These are phyloP conservation scores for Drosophila formosana DNA, from an alignment of 2,888 invertebrate genomes.

Conservation along the genomic window DNA sequence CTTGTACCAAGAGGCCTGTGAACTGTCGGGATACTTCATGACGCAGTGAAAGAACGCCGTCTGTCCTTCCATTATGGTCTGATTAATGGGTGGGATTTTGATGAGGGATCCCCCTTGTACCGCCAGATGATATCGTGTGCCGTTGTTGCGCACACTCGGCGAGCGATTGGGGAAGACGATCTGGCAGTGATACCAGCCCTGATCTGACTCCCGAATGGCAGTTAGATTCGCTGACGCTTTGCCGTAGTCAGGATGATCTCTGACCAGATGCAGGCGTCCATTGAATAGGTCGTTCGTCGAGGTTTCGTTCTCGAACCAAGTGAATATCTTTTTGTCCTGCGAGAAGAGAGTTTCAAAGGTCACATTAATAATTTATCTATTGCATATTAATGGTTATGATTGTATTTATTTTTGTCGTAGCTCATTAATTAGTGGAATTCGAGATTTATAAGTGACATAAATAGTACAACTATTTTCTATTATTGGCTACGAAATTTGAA, in stretches of 20 bases:
- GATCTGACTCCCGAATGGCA: slow-evolving; percentile 94
- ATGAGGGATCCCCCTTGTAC: slow-evolving; percentile 96
- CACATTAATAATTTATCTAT: too few relatives aligned
- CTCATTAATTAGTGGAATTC: too few relatives aligned
- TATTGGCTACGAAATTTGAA: too few relatives aligned
- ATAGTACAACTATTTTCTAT: too few relatives aligned
- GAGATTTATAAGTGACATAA: too few relatives aligned
- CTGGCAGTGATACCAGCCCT: slow-evolving; percentile 96
- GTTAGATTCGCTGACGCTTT: slow-evolving; percentile 92
- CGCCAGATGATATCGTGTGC: slow-evolving; percentile 94
- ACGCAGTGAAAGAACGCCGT: slow-evolving; percentile 93
- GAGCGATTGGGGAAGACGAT: slow-evolving; percentile 94
- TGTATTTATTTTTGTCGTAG: too few relatives aligned
- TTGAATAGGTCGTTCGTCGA: slow-evolving; percentile 89
- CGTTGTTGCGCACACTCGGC: slow-evolving; percentile 94
- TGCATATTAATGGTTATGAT: too few relatives aligned
- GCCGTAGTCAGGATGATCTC: slow-evolving; percentile 86
- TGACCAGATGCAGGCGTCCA: slow-evolving; percentile 90
- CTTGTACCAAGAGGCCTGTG: slow-evolving; percentile 88
- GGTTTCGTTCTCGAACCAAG: slow-evolving; percentile 91
- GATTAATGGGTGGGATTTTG: slow-evolving; percentile 94
- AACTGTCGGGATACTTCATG: slow-evolving; percentile 90
- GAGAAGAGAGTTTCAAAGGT: neutral
- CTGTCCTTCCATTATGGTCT: slow-evolving; percentile 94
- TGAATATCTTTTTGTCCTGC: slow-evolving; percentile 92